Base-by-base conservation (phyloP, 35 echinoderm and acorn worm genomes). In the Apostichopus californicus region DNA sequence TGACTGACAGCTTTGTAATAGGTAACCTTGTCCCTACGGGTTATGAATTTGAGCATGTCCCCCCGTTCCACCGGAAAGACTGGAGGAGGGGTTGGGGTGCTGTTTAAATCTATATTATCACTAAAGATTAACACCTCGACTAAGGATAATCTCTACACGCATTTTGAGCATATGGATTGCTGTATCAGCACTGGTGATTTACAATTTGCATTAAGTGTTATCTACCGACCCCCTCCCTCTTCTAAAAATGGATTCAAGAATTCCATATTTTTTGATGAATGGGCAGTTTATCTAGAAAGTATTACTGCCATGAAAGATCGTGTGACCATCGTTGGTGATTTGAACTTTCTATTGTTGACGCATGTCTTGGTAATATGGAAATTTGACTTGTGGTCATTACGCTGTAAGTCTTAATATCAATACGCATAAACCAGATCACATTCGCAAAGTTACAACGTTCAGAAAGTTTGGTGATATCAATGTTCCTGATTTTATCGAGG, bases 151-250 rank as follows among this genome's bases (percentile, higher is more conserved):
- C 24, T 25, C 24, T 25, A 25, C 24, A 25, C 24, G 24, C 24
- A 25, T 25, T 25, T 25, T 25, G 87, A 89, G 59, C 59, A 89
- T 70, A 89, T 89, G 87, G 59, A 89, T 66, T 89, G 87, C 26
- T 21, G 15, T 24, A 4, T 89, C 21, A 46, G 59, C 23, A 46
- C 8, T 70, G 14, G 14, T 23, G 66, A 70, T 17, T 15, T 21
- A 8, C 59, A 34, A 26, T 25, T 89, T 22, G n/a, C 14, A 70
- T 70, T 89, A 34, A 34, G 17, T 73, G 26, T 89, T 25, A 73
- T 89, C 4, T 89, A 89, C 15, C 87, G 87, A 57, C 87, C 87
- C 15, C 60, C 87, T 24, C 87, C 87, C n/a, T 89, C 87, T n/a
- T 34, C 14, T n/a, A n/a, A 89, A 89, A 89, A 89, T 73, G 66